Percentiles rank a stretch among this genome's conserved stretches.
Evolutionary conservation across 1,140 invertebrate genomes (phyloP).

Genomic region (Pogonomyrmex californicus): DNA sequence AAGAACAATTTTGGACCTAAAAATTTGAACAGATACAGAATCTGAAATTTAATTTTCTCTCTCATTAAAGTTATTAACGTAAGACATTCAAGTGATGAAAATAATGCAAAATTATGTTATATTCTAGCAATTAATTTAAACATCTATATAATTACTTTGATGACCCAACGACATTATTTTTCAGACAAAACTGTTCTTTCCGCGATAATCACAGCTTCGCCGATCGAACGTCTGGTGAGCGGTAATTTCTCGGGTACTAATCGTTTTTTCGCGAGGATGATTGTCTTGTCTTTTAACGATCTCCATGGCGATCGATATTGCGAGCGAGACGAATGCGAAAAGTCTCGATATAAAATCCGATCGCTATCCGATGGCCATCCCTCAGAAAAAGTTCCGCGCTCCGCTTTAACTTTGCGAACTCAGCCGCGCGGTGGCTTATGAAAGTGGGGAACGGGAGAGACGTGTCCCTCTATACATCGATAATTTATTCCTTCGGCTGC

Average conservation of each 20-base stretch:
- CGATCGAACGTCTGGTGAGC: background rate
- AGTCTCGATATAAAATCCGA: background rate
- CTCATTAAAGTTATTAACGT: too few species aligned
- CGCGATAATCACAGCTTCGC: background rate
- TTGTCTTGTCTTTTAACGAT: background rate
- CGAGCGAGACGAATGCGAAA: too few species aligned
- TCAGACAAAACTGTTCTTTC: too few species aligned
- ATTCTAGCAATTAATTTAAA: too few species aligned
- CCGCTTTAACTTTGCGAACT: slow-evolving; percentile 64
- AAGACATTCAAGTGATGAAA: too few species aligned
- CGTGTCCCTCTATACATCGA: slow-evolving; percentile 49
- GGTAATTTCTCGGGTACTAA: background rate
- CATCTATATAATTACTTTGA: too few species aligned
- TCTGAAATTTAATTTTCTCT: too few species aligned
- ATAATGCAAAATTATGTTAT: too few species aligned
- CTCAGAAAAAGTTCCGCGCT: slow-evolving; percentile 1
- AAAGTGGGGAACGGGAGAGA: background rate
- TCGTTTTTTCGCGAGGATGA: slow-evolving; percentile 6
- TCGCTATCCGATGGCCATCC: background rate
- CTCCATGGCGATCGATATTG: background rate
- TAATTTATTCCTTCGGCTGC: slow-evolving; percentile 69
- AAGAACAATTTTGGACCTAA: too few species aligned
- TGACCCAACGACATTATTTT: too few species aligned
- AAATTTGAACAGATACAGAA: too few species aligned
- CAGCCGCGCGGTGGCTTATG: slow-evolving; percentile 15